A percentile compares a stretch with the other conserved stretches of the same genome.
Evolutionary conservation across 2,113 vertebrate species (phyloP).

Genomic region (Triplophysa tibetana): DNA sequence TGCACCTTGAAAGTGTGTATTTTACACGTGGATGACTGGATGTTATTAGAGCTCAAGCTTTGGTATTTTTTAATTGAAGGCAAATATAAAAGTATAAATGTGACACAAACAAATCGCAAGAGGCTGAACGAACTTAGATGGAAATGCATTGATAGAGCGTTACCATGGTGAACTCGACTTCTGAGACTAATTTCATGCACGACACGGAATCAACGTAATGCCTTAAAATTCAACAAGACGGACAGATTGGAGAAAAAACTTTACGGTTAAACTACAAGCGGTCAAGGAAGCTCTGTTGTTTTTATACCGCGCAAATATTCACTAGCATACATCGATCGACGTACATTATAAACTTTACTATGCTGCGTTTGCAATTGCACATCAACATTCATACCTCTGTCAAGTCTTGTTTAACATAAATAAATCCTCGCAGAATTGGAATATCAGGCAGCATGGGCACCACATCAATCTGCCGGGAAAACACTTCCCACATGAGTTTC

Average conservation of each 20-base stretch:
- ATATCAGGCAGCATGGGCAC: not conserved
- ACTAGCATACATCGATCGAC: not conserved
- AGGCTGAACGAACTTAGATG: no score
- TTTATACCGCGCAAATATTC: not conserved
- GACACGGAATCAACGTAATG: not conserved
- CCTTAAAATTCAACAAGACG: not conserved
- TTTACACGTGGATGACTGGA: no score
- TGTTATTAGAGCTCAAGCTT: no score
- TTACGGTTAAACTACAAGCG: not conserved
- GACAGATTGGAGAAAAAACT: no score
- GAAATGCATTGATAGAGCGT: not conserved
- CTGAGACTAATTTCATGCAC: not conserved
- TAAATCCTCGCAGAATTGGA: not conserved
- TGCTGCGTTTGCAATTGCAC: not conserved
- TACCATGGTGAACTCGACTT: not conserved
- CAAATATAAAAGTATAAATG: no score
- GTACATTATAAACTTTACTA: not conserved
- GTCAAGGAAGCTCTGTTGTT: not conserved
- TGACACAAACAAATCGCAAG: no score
- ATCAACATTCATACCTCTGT: constrained; percentile 1
- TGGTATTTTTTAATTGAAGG: no score
- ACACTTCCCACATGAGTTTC: not conserved
- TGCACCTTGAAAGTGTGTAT: no score
- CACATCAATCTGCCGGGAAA: constrained; percentile 39
- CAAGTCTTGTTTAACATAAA: not conserved